Conservation (phyloP, 1,140 invertebrate species). For the Dinoponera quadriceps region DNA sequence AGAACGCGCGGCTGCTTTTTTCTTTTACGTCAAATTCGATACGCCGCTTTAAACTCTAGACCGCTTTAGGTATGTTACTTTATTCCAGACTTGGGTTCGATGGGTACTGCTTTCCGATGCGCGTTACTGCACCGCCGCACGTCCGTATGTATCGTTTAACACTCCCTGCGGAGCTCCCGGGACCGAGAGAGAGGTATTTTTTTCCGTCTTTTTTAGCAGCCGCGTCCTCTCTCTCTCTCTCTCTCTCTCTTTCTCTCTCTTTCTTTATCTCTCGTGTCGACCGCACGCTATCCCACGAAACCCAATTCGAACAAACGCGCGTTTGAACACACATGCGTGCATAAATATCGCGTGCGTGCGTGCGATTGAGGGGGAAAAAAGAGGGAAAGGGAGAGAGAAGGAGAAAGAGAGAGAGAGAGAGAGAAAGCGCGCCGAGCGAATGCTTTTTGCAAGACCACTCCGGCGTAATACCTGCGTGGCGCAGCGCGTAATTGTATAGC, state of each 20-base stretch:
- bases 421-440: not conserved
- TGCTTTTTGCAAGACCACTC: conserved; percentile 44
- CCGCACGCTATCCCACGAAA: conserved; percentile 30
- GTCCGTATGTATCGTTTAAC: not conserved
- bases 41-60: not conserved
- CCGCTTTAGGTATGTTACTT: not conserved
- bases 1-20: not conserved
- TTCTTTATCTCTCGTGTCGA: conserved; percentile 1
- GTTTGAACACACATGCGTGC: conserved; percentile 18
- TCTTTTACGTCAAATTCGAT: not conserved
- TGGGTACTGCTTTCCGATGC: not conserved
- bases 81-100: not conserved
- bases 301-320: conserved; percentile 42
- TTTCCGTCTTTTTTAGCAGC: conserved; percentile 34
- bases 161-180: not conserved
- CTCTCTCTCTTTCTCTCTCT: too few species aligned
- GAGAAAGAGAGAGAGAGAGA: not conserved
- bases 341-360: conserved; percentile 29
- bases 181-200: conserved; percentile 20
- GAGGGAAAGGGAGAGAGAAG: not conserved
- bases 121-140: not conserved
- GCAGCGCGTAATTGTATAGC: conserved; percentile 51
- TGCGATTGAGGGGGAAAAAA: not conserved
- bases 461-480: conserved; percentile 26
- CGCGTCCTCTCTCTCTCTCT: not conserved